phyloP scores from a whole-genome alignment of 2,888 invertebrate species.

The Ligdia adustata region DNA sequence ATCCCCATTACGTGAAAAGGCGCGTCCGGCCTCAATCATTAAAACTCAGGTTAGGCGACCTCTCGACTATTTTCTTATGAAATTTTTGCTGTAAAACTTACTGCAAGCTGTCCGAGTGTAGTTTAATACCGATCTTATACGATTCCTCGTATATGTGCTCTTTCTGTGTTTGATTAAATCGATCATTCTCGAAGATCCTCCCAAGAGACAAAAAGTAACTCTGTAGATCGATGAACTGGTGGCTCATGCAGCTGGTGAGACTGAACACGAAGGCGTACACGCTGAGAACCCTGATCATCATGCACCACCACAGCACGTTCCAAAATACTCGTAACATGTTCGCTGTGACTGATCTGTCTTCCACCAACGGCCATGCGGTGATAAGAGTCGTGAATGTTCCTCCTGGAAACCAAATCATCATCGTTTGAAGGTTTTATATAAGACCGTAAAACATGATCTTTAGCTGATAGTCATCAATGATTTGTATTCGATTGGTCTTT shows the following conservation, averaged over 20 bases:
- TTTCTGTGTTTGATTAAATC: constrained; percentile 30
- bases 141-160: constrained; percentile 42
- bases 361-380: constrained; percentile 21
- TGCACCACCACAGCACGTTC: constrained; percentile 21
- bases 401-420: no score
- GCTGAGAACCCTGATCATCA: constrained; percentile 11
- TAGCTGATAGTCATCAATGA: no score
- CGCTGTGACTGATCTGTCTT: constrained; percentile 11
- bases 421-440: no score
- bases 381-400: constrained; percentile 21
- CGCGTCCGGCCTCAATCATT: no score
- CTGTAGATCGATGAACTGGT: constrained; percentile 46
- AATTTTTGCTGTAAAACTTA: no score
- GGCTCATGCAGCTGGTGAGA: constrained; percentile 33
- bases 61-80: no score
- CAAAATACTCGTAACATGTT: background rate
- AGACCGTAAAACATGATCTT: no score
- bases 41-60: no score
- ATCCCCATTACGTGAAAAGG: no score
- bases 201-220: constrained; percentile 45
- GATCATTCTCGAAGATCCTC: constrained; percentile 35
- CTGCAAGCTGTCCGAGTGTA: constrained; percentile 47
- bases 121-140: constrained; percentile 44
- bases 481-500: no score
- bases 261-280: constrained; percentile 15